These are phyloP conservation scores for Cordilura impudica DNA, from an alignment of 2,888 invertebrate species.

Conservation along the genomic window DNA sequence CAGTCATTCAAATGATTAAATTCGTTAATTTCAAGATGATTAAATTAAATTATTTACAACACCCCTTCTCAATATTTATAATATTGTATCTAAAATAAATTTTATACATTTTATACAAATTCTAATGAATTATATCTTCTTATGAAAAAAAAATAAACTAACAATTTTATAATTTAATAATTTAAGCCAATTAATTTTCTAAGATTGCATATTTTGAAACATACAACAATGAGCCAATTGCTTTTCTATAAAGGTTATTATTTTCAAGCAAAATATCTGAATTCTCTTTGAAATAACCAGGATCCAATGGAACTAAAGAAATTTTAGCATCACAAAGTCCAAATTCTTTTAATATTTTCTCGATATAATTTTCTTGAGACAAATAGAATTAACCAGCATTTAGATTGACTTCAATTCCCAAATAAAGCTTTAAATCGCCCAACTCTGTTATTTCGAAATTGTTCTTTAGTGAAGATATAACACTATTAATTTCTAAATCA, in stretches of 20 bases:
- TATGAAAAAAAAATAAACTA: no score
- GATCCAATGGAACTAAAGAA: constrained; percentile 39
- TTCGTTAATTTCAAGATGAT: no score
- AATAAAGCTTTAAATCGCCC: constrained; percentile 27
- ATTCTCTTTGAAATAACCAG: constrained; percentile 41
- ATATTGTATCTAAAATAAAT: no score
- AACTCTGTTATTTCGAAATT: constrained; percentile 20
- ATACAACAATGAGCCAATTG: constrained; percentile 16
- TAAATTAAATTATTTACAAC: no score
- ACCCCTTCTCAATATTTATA: no score
- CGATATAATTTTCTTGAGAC: constrained; percentile 20
- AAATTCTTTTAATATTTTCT: constrained; percentile 26
- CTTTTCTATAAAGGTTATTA: not conserved
- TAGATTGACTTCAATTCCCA: constrained; percentile 24
- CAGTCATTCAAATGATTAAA: no score
- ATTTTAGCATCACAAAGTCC: constrained; percentile 24
- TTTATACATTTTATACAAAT: no score
- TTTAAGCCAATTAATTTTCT: no score
- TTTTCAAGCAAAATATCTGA: constrained; percentile 1
- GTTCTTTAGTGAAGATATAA: not conserved
- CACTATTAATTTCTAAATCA: not conserved
- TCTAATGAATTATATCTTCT: no score
- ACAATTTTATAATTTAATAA: no score
- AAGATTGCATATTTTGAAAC: constrained; percentile 4
- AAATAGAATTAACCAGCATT: constrained; percentile 13